Base-by-base conservation (phyloP, 2,888 invertebrate genomes). In the Ennomos quercinarius region DNA sequence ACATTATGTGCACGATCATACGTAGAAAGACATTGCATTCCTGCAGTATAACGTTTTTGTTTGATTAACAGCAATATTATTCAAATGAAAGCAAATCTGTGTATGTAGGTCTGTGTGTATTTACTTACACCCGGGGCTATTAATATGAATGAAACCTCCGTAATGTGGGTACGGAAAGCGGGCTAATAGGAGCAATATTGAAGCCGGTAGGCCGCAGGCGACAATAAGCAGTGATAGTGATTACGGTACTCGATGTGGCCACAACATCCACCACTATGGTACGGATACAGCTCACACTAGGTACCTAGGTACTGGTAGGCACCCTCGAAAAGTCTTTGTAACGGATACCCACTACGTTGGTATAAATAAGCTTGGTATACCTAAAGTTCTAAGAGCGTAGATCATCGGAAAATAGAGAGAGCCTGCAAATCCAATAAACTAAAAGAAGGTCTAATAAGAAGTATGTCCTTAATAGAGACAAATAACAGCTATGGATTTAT, bases 161-260 rank as follows among this genome's bases (percentile, higher is more conserved):
- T 43, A 51, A 39, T 39, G 43, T 50, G n/a, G 9, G 10, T 10
- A 5, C 10, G 12, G 35, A 56, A 52, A 40, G 51, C 27, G 55
- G 39, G 45, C 34, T 50, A 66, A 61, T 65, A 46, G 49, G 53
- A 44, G 53, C 48, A 64, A 73, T 72, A 75, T 78, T 77, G 77
- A 77, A 77, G 71, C 66, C 69, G 67, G 71, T 63, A 66, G 69
- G 69, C 69, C 66, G 71, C 64, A 66, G 69, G 69, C 66, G 68
- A 77, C 73, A 78, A 76, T 74, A 65, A 64, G 38, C 73, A 53
- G 71, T 76, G 75, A 80, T 80, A 78, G 77, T 73, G 66, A 27
- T 27, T 27, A 6, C 4, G 27, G 62, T 56, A 43, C 45, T 48
- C 60, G 39, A 66, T 70, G 45, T 51, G 55, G 60, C 66, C 69